Evolutionary conservation across 2,888 invertebrate genomes (phyloP), one percentile per base, ranked within the genome.

Genomic region (Epirrita christyi): DNA sequence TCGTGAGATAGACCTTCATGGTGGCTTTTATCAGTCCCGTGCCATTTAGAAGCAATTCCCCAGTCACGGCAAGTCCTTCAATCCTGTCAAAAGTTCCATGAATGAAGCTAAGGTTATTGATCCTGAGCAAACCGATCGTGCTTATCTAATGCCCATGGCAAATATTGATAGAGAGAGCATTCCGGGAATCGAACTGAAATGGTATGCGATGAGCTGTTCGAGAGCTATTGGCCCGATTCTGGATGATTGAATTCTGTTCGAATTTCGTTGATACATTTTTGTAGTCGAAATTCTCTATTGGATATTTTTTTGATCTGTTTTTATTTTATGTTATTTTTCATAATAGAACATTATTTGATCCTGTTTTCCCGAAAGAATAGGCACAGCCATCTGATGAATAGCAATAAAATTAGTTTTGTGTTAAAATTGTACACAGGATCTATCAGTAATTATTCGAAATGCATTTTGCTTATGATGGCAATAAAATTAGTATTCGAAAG

Each of bases 131-230:
- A 64, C 68, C 74, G 77, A 72, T 77, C 78, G 72, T 70, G 76
- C 70, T 72, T 73, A 73, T 77, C 82, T 80, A 80, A 83, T 76
- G 61, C 67, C 61, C 60, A 62, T 66, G 63, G 71, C 76, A 82
- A 86, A 86, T 85, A 85, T 85, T 88, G 77, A 62, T 63, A 60
- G 70, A 72, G 70, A 72, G 68, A 78, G 75, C 77, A 84, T 86
- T 79, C 83, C 78, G 46, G 63, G 72, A 73, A 72, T 77, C 66
- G 68, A 66, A 66, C 59, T 66, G 67, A 67, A 71, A 67, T 67
- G 63, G 64, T 63, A 68, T 64, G 67, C 64, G 37, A 56, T 55
- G 47, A 51, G 40, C 40, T 34, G 40, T 42, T 59, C 15, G 32
- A 49, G 46, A 43, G 43, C 27, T 52, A 43, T 48, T 34, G 47